These are phyloP conservation scores for Cerastis leucographa DNA, from an alignment of 2,888 invertebrate species.

Conservation along the genomic window DNA sequence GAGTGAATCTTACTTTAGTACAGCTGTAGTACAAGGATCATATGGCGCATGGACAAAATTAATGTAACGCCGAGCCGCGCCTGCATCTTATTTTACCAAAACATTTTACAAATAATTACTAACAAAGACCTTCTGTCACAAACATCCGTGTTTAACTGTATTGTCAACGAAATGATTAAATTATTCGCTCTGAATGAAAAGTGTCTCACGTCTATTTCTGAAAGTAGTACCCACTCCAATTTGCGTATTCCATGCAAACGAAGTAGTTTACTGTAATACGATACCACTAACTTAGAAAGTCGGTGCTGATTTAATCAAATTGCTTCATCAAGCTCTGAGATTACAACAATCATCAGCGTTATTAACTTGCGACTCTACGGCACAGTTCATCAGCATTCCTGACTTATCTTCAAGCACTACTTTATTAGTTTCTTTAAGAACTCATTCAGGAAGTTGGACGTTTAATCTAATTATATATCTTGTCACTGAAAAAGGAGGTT, in stretches of 20 bases:
- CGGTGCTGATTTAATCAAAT: slow-evolving; percentile 66
- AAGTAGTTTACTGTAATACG: slow-evolving; percentile 51
- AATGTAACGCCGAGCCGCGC: not conserved
- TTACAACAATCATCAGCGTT: slow-evolving; percentile 61
- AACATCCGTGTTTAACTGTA: not conserved
- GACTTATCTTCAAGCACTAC: slow-evolving; percentile 35
- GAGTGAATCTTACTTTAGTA: slow-evolving; percentile 8
- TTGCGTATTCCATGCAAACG: slow-evolving; percentile 56
- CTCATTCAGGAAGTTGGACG: slow-evolving; percentile 24
- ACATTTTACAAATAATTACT: not conserved
- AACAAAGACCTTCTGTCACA: not conserved
- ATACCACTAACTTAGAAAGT: slow-evolving; percentile 65
- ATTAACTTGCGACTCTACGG: slow-evolving; percentile 51
- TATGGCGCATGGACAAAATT: not conserved
- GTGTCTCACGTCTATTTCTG: not conserved
- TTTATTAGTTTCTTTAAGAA: slow-evolving; percentile 42
- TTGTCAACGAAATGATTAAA: not conserved
- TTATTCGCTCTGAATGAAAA: not conserved
- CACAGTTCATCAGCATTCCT: slow-evolving; percentile 33
- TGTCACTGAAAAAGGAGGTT: slow-evolving; percentile 44
- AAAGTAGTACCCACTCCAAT: slow-evolving; percentile 41
- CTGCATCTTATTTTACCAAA: not conserved
- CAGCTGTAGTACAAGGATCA: not conserved
- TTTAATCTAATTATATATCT: slow-evolving; percentile 45
- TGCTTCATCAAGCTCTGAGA: slow-evolving; percentile 65